Conservation (phyloP, 2,113 vertebrate genomes). For the Pangasianodon gigas region DNA sequence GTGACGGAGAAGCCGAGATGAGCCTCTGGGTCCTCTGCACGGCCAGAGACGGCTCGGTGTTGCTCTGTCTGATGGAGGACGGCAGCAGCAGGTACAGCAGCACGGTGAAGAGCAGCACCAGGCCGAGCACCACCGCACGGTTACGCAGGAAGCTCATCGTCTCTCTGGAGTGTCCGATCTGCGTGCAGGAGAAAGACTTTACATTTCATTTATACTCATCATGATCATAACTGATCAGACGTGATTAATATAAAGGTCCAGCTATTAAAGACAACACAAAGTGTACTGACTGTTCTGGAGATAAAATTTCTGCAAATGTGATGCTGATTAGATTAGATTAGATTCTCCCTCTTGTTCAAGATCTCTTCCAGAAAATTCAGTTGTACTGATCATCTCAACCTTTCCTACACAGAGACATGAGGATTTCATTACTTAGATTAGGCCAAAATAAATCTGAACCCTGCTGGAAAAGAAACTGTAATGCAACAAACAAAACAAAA, state of each 20-base stretch:
- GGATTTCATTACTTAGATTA: too few relatives aligned
- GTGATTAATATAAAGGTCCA: not conserved
- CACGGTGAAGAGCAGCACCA: slow-evolving; percentile 80
- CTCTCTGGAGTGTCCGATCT: slow-evolving; percentile 49
- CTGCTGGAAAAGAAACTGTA: not conserved
- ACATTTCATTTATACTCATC: not conserved
- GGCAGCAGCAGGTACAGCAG: slow-evolving; percentile 85
- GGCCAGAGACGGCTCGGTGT: slow-evolving; percentile 69
- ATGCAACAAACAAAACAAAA: not conserved
- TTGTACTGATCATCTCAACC: not conserved
- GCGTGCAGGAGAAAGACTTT: not conserved
- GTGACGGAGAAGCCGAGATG: slow-evolving; percentile 54
- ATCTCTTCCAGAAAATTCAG: not conserved
- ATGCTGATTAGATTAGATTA: not conserved
- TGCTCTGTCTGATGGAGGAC: slow-evolving; percentile 71
- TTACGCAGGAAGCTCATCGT: slow-evolving; percentile 76
- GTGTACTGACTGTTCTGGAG: not conserved
- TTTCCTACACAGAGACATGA: not conserved
- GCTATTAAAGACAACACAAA: not conserved
- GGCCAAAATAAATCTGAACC: too few relatives aligned
- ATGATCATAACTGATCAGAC: not conserved
- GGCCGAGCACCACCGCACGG: slow-evolving; percentile 77
- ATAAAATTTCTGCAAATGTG: not conserved
- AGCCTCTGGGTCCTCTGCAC: slow-evolving; percentile 64
- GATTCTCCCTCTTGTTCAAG: not conserved